Evolutionary conservation across 1,140 invertebrate species (phyloP), one percentile per base, ranked within the genome.

Genomic region (Diachasma alloeum): DNA sequence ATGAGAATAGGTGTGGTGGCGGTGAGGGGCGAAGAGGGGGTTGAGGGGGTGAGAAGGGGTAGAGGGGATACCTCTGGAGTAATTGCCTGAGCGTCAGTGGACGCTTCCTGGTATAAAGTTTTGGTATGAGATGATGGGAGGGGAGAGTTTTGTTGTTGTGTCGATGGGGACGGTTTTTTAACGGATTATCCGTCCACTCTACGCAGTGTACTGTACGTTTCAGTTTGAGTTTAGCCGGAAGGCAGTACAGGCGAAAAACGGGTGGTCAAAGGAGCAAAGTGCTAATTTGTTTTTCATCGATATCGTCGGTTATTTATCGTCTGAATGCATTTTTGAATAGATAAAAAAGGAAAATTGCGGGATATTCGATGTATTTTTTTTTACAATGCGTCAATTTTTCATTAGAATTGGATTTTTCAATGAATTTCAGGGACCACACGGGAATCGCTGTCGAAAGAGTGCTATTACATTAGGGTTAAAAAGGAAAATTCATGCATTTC

Each of bases 51-150:
- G n/a, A 31, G 24, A 5, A 4, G 24, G 66, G 66, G 36, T 37
- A 31, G 24, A 5, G 19, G 24, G 59, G 59, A 63, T 63, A 63
- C 77, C 68, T 74, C 48, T 26, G 69, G 76, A 83, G 82, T 84
- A 84, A 84, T 84, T 84, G 83, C 73, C 77, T 69, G 74, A 63
- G 75, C 79, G 76, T 76, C 75, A 76, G 37, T 76, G 75, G 69
- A 76, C 48, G 63, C 63, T 69, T 69, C 36, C 63, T 69, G 76
- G 69, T 76, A 59, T 72, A 76, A 68, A 68, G 66, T 68, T 68
- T 68, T 68, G 66, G 66, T 68, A 36, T 39, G 36, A 37, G 31
- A 68, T 37, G 66, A 39, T 53, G 59, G 69, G 22, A 11, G 36
- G 36, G n/a, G 44, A 63, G 26, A 63, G 26, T 22, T 66, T 37